A percentile compares a stretch with the other conserved stretches of the same genome.
These are phyloP conservation scores for Bombus pascuorum DNA, from an alignment of 1,140 invertebrate genomes.

Conservation along the genomic window DNA sequence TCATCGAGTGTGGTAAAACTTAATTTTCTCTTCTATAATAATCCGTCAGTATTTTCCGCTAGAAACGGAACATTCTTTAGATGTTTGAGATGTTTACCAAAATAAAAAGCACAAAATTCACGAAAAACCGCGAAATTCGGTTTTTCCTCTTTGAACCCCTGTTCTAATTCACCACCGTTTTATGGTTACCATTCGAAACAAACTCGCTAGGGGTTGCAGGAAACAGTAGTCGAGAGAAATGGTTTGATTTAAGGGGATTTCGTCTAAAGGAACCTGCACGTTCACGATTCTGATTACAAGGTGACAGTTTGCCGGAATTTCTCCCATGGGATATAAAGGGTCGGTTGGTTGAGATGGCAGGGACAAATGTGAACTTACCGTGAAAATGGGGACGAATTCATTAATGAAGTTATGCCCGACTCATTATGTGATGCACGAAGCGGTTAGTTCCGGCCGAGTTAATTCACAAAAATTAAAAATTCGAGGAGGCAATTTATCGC, in stretches of 20 bases:
- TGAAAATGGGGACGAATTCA: not conserved
- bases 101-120: not conserved
- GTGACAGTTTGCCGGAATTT: slow-evolving; percentile 27
- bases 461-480: slow-evolving; percentile 2
- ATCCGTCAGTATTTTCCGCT: not conserved
- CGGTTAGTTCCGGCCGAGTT: not conserved
- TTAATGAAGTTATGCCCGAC: slow-evolving; percentile 27
- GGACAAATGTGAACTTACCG: not conserved
- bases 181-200: not conserved
- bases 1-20: too few species aligned
- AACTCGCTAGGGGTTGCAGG: not conserved
- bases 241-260: slow-evolving; percentile 29
- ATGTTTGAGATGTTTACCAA: not conserved
- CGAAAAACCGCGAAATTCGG: not conserved
- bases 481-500: not conserved
- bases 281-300: slow-evolving; percentile 27
- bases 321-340: not conserved
- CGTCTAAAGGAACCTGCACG: slow-evolving; percentile 3
- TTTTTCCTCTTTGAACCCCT: not conserved
- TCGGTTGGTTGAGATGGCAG: not conserved
- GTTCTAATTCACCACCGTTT: slow-evolving; percentile 2
- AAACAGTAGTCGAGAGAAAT: not conserved
- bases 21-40: not conserved
- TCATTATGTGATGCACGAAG: slow-evolving; percentile 8
- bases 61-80: not conserved